Percentiles rank a stretch among this genome's conserved stretches.
Conservation (phyloP, 2,797 vertebrate species). For the Chelon auratus region DNA sequence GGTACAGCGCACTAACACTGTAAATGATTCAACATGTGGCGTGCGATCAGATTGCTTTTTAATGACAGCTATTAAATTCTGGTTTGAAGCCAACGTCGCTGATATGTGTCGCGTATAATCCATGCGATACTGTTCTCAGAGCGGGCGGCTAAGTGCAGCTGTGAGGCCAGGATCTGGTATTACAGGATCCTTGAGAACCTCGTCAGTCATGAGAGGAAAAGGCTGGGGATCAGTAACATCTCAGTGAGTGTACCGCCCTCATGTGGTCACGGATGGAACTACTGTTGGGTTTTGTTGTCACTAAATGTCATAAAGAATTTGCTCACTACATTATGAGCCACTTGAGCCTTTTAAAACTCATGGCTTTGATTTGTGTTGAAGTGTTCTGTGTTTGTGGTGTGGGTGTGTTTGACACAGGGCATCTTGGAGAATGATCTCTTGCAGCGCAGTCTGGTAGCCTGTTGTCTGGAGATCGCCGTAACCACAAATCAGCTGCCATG, state of each 20-base stretch:
- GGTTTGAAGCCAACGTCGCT: background rate
- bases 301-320: too few species aligned
- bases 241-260: constrained; percentile 85
- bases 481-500: constrained; percentile 87
- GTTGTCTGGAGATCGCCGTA: constrained; percentile 89
- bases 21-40: background rate
- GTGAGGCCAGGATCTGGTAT: constrained; percentile 86
- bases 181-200: constrained; percentile 90
- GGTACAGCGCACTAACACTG: constrained; percentile 68
- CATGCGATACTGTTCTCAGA: constrained; percentile 77
- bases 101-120: background rate
- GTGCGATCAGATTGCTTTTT: background rate
- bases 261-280: constrained; percentile 46
- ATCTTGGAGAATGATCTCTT: constrained; percentile 88
- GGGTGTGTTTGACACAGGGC: constrained; percentile 71
- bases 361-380: background rate
- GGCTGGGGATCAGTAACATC: constrained; percentile 82
- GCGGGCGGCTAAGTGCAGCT: constrained; percentile 85
- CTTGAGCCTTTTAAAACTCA: background rate
- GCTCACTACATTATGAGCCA: too few species aligned
- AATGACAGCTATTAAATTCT: background rate
- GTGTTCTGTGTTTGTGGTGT: background rate
- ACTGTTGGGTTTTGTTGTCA: background rate
- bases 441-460: constrained; percentile 89
- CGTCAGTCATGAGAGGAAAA: constrained; percentile 84